A percentile compares a stretch with the other conserved stretches of the same genome.
Conservation (phyloP, 2,888 invertebrate species). For the Mycalesis mineus region DNA sequence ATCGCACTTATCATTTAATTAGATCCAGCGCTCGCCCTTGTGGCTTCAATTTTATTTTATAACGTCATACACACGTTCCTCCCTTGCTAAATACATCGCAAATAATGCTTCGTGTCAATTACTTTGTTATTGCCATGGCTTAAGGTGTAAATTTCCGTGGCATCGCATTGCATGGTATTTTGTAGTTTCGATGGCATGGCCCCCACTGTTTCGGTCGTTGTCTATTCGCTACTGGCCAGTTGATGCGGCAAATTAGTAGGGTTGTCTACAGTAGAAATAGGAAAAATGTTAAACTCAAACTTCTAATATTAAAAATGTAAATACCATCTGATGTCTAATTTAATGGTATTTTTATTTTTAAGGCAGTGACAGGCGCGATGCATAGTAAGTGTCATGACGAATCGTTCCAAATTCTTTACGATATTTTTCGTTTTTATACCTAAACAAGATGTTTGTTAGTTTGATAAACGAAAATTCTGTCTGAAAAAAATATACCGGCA, state of each 20-base stretch:
- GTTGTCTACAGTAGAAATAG: conserved; percentile 26
- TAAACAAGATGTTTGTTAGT: too few species aligned
- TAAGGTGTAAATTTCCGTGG: conserved; percentile 41
- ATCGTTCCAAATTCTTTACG: too few species aligned
- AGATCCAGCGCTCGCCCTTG: conserved; percentile 72
- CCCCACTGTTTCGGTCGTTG: conserved; percentile 54
- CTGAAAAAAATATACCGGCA: too few species aligned
- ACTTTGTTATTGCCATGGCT: conserved; percentile 26
- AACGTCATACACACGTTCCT: conserved; percentile 76
- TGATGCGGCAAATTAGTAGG: conserved; percentile 65
- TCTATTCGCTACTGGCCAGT: conserved; percentile 62
- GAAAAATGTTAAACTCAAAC: neutral
- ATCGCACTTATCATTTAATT: conserved; percentile 77
- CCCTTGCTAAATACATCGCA: conserved; percentile 55
- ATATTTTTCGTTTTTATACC: too few species aligned
- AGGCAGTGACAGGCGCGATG: too few species aligned
- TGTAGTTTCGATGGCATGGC: conserved; percentile 43
- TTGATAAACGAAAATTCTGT: too few species aligned
- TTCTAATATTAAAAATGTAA: too few species aligned
- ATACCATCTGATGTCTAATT: too few species aligned
- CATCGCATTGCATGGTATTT: conserved; percentile 31
- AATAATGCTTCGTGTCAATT: conserved; percentile 25
- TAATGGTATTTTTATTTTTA: too few species aligned
- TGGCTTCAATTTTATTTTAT: conserved; percentile 76
- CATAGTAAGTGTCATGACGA: too few species aligned